Conservation (phyloP, 1,140 invertebrate genomes). For the Leptinotarsa lineolata region DNA sequence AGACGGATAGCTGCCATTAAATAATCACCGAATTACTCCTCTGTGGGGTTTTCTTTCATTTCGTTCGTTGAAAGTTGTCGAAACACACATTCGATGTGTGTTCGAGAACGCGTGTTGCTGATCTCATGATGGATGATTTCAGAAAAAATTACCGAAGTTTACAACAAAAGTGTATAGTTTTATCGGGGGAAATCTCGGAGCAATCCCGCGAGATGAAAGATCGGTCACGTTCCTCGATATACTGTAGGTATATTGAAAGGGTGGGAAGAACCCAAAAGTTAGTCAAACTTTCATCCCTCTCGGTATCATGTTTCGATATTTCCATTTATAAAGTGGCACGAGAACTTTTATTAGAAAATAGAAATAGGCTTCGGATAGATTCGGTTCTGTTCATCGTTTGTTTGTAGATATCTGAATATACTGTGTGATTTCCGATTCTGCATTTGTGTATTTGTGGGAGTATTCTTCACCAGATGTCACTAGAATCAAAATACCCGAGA, state of each 20-base stretch:
- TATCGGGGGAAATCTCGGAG: constrained; percentile 55
- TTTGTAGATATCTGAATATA: no score
- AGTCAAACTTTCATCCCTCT: constrained; percentile 32
- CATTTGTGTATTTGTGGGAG: no score
- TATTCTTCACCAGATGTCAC: no score
- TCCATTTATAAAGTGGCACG: constrained; percentile 5
- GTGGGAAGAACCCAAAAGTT: constrained; percentile 43
- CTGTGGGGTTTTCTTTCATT: constrained; percentile 32
- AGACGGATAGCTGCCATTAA: constrained; percentile 37
- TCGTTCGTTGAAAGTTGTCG: constrained; percentile 27
- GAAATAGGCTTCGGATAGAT: not conserved
- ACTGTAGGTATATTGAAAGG: constrained; percentile 42
- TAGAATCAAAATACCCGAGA: no score
- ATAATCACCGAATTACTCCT: constrained; percentile 39
- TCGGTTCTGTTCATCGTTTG: not conserved
- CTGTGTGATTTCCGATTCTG: no score
- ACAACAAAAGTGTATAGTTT: constrained; percentile 56
- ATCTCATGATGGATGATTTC: constrained; percentile 56
- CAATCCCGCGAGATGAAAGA: constrained; percentile 55
- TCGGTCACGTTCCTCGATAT: constrained; percentile 52
- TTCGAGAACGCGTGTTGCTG: constrained; percentile 42
- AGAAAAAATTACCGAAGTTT: constrained; percentile 56
- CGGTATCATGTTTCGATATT: constrained; percentile 1
- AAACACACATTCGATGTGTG: constrained; percentile 26
- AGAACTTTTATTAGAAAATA: not conserved